phyloP scores from a whole-genome alignment of 2,113 vertebrate genomes.

The Hepsetus odoe region DNA sequence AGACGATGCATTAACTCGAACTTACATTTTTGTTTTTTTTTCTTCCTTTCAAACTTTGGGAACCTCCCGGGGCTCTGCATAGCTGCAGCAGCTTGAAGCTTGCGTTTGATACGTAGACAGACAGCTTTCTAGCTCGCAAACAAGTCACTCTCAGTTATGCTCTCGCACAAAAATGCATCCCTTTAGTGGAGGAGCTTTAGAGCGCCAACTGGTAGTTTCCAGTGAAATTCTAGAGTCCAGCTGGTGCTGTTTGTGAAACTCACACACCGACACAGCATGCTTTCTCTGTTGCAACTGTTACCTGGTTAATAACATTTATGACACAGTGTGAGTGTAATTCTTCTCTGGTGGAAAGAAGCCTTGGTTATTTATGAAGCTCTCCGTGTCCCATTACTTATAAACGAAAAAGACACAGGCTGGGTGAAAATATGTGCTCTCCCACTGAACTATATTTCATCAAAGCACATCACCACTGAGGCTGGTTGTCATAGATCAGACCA shows the following conservation, averaged over 20 bases:
- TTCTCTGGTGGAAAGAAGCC: constrained; percentile 60
- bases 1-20: not conserved
- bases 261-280: constrained; percentile 7
- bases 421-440: constrained; percentile 55
- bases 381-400: constrained; percentile 73
- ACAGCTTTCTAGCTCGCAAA: constrained; percentile 22
- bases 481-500: constrained; percentile 41
- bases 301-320: constrained; percentile 73
- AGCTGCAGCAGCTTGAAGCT: not conserved
- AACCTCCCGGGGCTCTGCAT: not conserved
- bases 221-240: not conserved
- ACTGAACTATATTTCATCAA: constrained; percentile 76
- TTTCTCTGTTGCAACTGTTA: constrained; percentile 49
- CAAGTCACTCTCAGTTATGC: constrained; percentile 8
- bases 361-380: constrained; percentile 74
- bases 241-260: not conserved
- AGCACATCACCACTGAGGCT: constrained; percentile 58
- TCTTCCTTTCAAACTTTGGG: not conserved
- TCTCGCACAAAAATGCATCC: not conserved
- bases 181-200: not conserved
- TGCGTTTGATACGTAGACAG: constrained; percentile 1
- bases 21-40: not conserved
- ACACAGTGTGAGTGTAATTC: constrained; percentile 54
- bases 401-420: constrained; percentile 71
- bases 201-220: not conserved